Evolutionary conservation across 2,797 vertebrate genomes (phyloP), one percentile per base, ranked within the genome.

Genomic region (Gadopsis marmoratus): DNA sequence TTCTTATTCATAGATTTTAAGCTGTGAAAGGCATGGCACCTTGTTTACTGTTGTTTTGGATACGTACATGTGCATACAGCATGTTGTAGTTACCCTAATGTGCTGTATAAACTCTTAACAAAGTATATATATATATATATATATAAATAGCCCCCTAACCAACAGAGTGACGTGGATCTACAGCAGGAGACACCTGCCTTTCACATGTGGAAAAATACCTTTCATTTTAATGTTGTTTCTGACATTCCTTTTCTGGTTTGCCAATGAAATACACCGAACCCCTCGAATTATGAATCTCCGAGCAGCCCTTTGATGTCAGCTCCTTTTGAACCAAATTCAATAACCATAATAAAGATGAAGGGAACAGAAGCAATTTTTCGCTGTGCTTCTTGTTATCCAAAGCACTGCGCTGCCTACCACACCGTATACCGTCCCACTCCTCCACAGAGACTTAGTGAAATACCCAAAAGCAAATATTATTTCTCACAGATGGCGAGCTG

Each of bases 261-360:
- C 91, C 91, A 93, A 92, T 93, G 89, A 90, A 94, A 92, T 82
- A 89, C 89, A 87, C 78, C 84, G 88, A 91, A 92, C 88, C 86
- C 88, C 79, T 86, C 83, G 80, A 92, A 93, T 95, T 92, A 90
- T 93, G 92, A 93, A 93, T 95, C 93, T 93, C 78, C 43, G 85
- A 86, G 85, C 83, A 79, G 71, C 76, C 88, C 93, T 95, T 95
- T 95, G 95, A 95, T 93, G 94, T 92, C 90, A 82, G 92, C 87
- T 94, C 88, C 94, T 94, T 95, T 94, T 94, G 93, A 95, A 95
- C 93, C 91, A 90, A 94, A 95, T 95, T 94, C 94, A 95, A 94
- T 94, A 95, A 94, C 90, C 89, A 90, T 94, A 94, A 94, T 94
- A 93, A 89, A 93, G 92, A 95, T 93, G 93, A 95, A 94, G 92